Base-by-base conservation (phyloP, 2,888 invertebrate species). In the Troilus luridus region DNA sequence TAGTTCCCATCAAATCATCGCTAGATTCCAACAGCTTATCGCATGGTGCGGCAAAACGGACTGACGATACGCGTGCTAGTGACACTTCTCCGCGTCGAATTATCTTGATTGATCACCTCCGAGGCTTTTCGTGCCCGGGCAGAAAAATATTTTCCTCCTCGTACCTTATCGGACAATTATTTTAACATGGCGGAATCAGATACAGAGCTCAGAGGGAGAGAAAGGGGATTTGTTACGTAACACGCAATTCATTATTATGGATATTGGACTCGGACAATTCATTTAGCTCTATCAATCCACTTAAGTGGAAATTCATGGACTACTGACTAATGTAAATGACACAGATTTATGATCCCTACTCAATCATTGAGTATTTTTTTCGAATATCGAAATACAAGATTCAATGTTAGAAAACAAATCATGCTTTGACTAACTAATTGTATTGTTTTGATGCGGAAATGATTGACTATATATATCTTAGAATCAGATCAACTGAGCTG, bases 121-220 rank as follows among this genome's bases (percentile, higher is more conserved):
- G 21, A n/a, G 56, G 6, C 3, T n/a, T n/a, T 85, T 56, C 85
- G 85, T 58, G 85, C 24, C 85, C 54, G 11, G 0, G 85, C 6
- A 0, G n/a, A 85, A 85, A 85, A 85, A 85, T 56, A 21, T 56
- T 85, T 56, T 21, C 56, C 85, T 85, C 54, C 10, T 21, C 54
- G n/a, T 85, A 14, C 41, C 56, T 85, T 85, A 85, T 85, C 85
- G n/a, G 54, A 56, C 81, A 81, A 81, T 81, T 81, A 56, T 56
- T 85, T 54, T n/a, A 85, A 56, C 85, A 85, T 85, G 56, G 56
- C n/a, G 56, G 10, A 85, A 85, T 85, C 85, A 56, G 85, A 85
- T 85, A 85, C 85, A 58, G 56, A 56, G 56, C 14, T 27, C 21
- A 9, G 56, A 0, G 21, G n/a, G 19, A 6, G 12, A 7, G 5